These are phyloP conservation scores for Sarotherodon lohbergeri DNA, from an alignment of 2,113 vertebrate species.

Conservation along the genomic window DNA sequence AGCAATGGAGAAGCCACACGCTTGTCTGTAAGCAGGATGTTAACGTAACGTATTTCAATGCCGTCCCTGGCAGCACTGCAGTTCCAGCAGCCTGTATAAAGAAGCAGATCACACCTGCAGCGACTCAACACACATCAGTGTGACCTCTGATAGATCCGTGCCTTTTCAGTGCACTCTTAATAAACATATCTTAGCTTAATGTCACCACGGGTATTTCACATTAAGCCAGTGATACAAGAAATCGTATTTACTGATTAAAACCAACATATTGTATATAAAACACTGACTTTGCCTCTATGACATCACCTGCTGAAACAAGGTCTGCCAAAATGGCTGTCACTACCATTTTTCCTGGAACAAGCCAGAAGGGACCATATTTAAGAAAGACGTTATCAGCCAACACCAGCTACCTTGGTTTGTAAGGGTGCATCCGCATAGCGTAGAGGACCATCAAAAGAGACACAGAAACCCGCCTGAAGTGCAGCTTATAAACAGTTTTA, in stretches of 20 bases:
- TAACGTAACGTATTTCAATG: constrained; percentile 4
- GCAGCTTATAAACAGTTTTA: neutral
- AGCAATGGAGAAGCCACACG: neutral
- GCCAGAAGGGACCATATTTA: neutral
- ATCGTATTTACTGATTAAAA: neutral
- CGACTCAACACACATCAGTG: neutral
- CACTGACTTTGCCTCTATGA: neutral
- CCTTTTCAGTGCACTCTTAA: neutral
- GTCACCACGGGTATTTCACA: neutral
- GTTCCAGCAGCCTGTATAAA: neutral
- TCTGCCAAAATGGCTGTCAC: neutral
- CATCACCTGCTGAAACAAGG: neutral
- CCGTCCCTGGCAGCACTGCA: neutral
- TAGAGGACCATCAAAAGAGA: neutral
- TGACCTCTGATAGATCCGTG: neutral
- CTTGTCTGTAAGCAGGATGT: constrained; percentile 13
- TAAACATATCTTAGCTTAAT: neutral
- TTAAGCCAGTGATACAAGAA: neutral
- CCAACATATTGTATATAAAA: neutral
- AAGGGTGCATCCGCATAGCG: neutral
- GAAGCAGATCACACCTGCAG: neutral
- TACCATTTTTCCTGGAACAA: neutral
- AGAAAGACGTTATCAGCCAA: neutral
- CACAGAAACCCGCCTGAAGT: neutral
- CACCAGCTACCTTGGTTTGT: neutral